These are phyloP conservation scores for Spizaetus ornatus DNA, from an alignment of 2,113 vertebrate species.

Conservation along the genomic window DNA sequence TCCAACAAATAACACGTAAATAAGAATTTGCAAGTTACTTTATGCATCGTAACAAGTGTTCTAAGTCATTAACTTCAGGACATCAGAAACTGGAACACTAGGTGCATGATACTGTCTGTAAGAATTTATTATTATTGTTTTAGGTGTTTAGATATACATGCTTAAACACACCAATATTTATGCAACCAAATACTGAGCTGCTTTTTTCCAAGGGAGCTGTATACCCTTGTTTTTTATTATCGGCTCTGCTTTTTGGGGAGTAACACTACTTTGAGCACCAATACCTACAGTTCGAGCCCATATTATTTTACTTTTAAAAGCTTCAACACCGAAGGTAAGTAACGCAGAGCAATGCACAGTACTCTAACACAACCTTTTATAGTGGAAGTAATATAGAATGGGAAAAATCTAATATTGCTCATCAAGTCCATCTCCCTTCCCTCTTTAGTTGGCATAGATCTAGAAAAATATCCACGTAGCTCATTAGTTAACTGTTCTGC, in stretches of 20 bases:
- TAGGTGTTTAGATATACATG: background rate
- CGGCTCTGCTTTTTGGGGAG: background rate
- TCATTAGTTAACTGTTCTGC: background rate
- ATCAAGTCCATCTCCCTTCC: background rate
- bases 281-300: background rate
- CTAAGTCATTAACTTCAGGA: background rate
- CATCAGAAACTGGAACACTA: background rate
- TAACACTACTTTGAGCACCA: background rate
- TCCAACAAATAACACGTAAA: background rate
- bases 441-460: background rate
- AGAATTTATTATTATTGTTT: background rate
- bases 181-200: background rate
- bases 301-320: background rate
- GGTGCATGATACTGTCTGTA: background rate
- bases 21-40: background rate
- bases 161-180: background rate
- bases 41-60: background rate
- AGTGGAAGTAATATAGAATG: background rate
- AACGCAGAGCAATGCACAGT: background rate
- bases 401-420: background rate
- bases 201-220: background rate
- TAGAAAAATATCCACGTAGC: background rate
- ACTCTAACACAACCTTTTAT: background rate
- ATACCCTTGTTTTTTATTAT: background rate
- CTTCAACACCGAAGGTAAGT: background rate